Conservation (phyloP, 1,140 invertebrate genomes). For the Bombus superbus region DNA sequence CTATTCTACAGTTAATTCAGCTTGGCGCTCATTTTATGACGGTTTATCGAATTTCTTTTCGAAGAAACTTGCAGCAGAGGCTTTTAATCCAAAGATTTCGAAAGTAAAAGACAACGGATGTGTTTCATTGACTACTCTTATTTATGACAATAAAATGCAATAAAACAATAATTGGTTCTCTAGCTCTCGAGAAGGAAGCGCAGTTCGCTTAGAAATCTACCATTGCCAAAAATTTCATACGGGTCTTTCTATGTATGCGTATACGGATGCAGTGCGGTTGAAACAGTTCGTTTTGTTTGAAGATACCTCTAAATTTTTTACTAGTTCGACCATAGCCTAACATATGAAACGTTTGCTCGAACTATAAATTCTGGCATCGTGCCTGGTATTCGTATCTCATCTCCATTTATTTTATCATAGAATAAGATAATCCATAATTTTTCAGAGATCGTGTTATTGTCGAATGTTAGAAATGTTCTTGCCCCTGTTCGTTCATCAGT, state of each 20-base stretch:
- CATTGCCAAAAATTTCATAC: conserved; percentile 2
- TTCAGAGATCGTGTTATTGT: background rate
- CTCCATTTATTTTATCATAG: background rate
- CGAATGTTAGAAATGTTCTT: background rate
- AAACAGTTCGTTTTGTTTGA: background rate
- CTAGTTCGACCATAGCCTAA: background rate
- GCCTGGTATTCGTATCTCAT: background rate
- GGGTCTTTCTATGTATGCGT: background rate
- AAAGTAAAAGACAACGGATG: background rate
- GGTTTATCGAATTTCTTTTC: background rate
- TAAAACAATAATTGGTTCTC: background rate
- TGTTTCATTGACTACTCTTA: background rate
- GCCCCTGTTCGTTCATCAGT: too few relatives aligned
- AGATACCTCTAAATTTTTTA: background rate
- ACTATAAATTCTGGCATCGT: conserved; percentile 20
- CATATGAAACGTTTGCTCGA: background rate
- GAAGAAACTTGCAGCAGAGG: background rate
- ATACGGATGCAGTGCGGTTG: background rate
- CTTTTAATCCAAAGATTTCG: background rate
- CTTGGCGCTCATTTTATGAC: background rate
- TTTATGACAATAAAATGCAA: background rate
- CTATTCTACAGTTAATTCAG: conserved; percentile 7
- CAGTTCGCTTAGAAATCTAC: background rate
- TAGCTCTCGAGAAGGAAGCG: background rate
- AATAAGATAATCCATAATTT: conserved; percentile 6